Base-by-base conservation (phyloP, 2,888 invertebrate genomes). In the Galerucella pusilla region DNA sequence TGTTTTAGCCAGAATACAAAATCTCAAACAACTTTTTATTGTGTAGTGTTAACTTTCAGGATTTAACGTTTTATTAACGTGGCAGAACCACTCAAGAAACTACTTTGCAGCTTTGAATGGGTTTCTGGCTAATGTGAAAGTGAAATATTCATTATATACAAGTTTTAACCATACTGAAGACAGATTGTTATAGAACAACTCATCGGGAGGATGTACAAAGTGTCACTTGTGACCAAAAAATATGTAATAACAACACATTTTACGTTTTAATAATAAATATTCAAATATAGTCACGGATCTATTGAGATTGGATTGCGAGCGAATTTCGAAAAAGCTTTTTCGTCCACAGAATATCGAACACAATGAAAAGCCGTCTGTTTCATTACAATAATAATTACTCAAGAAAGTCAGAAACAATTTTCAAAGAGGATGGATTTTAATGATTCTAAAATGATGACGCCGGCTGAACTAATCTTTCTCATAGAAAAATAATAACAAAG, bases 61-160 rank as follows among this genome's bases (percentile, higher is more conserved):
- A 57, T 74, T 60, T 71, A 75, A 73, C 71, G 74, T 77, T 75
- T 69, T n/a, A 77, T 77, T 73, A 73, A 77, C 74, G 69, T 74
- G 64, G 65, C 63, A n/a, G 71, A 71, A 63, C 52, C 71, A 68
- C 71, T 75, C 71, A 71, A 65, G 76, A 76, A 68, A 65, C 68
- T 65, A 71, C 68, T 71, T 74, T 74, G 52, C 65, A 74, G 65
- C 66, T 74, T 67, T 59, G 52, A 72, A 46, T 42, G 68, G 45
- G 45, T 46, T 63, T 65, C 69, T 45, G 66, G 46, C 25, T 57
- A 68, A 60, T 64, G 71, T 68, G 28, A 9, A 65, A 59, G 65
- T 68, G 68, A 68, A 72, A 66, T 68, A 75, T 69, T 59, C 42
- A 60, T 68, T 68, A 49, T 35, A 52, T 52, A 2, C 5, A 52